Percentiles rank a stretch among this genome's conserved stretches.
Evolutionary conservation across 2,888 invertebrate genomes (phyloP).

Genomic region (Seira musarum): DNA sequence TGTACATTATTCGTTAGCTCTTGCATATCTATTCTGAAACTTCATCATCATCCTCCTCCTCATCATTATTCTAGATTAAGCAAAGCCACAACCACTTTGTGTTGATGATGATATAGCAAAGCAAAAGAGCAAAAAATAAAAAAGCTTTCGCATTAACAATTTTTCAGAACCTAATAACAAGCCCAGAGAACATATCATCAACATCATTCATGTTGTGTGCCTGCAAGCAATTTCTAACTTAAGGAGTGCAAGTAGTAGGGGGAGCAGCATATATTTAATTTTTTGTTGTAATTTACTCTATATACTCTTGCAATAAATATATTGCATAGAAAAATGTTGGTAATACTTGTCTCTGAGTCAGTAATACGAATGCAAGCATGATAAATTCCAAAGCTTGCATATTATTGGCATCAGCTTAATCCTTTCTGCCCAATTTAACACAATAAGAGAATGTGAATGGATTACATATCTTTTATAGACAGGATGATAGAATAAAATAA

Average conservation of each 20-base stretch:
- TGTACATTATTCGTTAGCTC: background rate
- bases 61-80: background rate
- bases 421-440: too few relatives aligned
- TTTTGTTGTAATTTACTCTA: too few relatives aligned
- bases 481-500: too few relatives aligned
- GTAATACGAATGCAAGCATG: too few relatives aligned
- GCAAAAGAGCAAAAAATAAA: slow-evolving; percentile 2
- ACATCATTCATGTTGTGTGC: slow-evolving; percentile 28
- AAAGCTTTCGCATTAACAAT: slow-evolving; percentile 5
- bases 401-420: too few relatives aligned
- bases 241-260: background rate
- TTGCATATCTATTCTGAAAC: slow-evolving; percentile 8
- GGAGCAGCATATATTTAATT: too few relatives aligned
- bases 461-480: too few relatives aligned
- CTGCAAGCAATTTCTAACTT: slow-evolving; percentile 16
- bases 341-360: too few relatives aligned
- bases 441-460: too few relatives aligned
- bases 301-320: too few relatives aligned
- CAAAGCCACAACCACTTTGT: slow-evolving; percentile 15
- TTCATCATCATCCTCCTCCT: slow-evolving; percentile 25
- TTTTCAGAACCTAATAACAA: slow-evolving; percentile 19
- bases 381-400: too few relatives aligned
- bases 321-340: too few relatives aligned
- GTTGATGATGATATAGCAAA: slow-evolving; percentile 1
- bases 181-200: slow-evolving; percentile 22